Conservation (phyloP, 2,113 vertebrate species). For the Abramis brama region DNA sequence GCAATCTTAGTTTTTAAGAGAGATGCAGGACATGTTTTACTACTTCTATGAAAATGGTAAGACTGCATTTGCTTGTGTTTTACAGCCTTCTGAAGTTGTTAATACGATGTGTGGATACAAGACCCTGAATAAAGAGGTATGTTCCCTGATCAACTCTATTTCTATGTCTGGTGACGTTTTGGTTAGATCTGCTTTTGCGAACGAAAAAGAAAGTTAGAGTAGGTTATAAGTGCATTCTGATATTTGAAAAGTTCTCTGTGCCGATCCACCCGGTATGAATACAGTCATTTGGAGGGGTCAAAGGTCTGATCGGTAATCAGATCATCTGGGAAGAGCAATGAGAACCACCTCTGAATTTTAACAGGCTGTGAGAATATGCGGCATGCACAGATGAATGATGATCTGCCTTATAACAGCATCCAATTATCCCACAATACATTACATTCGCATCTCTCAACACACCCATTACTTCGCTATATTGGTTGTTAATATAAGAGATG, state of each 20-base stretch:
- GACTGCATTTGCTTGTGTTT: conserved; percentile 46
- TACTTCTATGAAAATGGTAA: neutral
- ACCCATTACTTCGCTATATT: neutral
- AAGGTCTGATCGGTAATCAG: neutral
- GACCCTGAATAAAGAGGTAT: conserved; percentile 66
- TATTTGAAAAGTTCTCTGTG: neutral
- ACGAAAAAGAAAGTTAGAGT: neutral
- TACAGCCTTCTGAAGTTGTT: conserved; percentile 73
- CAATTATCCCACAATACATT: neutral
- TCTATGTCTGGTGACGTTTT: neutral
- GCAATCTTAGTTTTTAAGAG: neutral
- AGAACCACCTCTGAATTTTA: neutral
- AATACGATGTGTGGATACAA: conserved; percentile 78
- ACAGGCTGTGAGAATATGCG: neutral
- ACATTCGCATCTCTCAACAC: too few species aligned
- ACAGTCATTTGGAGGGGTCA: neutral
- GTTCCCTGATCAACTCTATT: conserved; percentile 19
- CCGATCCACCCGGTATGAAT: neutral
- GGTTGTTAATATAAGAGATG: neutral
- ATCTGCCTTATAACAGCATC: neutral
- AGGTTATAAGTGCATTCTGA: neutral
- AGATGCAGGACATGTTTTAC: neutral
- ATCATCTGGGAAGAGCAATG: neutral
- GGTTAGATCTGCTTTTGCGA: neutral
- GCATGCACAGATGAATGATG: neutral